Evolutionary conservation across 2,888 invertebrate species (phyloP).

Genomic region (Schizaphis graminum): DNA sequence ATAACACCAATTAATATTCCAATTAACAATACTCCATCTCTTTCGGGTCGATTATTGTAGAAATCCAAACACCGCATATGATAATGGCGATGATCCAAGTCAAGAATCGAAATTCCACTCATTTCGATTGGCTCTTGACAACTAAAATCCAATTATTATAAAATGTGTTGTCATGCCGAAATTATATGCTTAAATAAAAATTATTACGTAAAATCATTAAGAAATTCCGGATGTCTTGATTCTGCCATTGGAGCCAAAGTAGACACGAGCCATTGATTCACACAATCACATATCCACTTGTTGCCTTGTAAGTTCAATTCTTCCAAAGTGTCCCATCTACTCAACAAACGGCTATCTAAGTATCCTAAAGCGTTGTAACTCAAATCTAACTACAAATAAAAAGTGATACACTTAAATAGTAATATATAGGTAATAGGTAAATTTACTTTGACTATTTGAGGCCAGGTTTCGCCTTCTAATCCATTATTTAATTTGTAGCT

Average conservation of each 20-base stretch:
- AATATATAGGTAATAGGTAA: neutral
- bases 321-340: constrained; percentile 80
- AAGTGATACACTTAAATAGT: neutral
- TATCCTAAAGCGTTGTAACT: constrained; percentile 80
- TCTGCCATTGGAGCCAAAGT: constrained; percentile 75
- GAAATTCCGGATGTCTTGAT: constrained; percentile 63
- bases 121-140: constrained; percentile 80
- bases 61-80: constrained; percentile 79
- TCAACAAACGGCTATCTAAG: constrained; percentile 77
- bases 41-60: constrained; percentile 77
- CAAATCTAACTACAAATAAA: constrained; percentile 76
- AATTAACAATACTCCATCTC: constrained; percentile 79
- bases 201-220: constrained; percentile 73
- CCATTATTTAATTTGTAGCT: constrained; percentile 69
- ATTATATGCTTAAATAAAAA: neutral
- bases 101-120: constrained; percentile 75
- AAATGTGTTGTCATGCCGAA: neutral
- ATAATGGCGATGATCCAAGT: constrained; percentile 74
- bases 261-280: constrained; percentile 83
- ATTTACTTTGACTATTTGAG: constrained; percentile 76
- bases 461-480: constrained; percentile 75
- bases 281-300: constrained; percentile 84
- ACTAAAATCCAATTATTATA: constrained; percentile 70
- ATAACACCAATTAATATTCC: constrained; percentile 78
- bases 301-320: constrained; percentile 80